These are phyloP conservation scores for Myrmecophaga tridactyla DNA, from an alignment of 2,113 vertebrate genomes.

Conservation along the genomic window DNA sequence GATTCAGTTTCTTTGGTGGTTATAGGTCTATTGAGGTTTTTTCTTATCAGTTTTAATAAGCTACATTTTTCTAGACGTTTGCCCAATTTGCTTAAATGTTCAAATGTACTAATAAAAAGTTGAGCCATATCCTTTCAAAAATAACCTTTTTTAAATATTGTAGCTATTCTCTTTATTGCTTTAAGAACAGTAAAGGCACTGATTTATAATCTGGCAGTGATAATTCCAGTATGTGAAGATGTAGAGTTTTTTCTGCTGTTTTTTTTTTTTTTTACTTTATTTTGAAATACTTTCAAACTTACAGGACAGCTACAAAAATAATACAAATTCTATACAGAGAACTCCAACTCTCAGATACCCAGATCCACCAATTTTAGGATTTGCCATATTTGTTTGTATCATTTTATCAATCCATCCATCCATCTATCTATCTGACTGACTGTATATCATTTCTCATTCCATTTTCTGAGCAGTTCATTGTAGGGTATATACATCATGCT, in stretches of 20 bases:
- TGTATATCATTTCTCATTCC: too few species aligned
- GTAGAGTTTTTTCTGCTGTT: neutral
- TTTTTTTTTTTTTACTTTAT: too few species aligned
- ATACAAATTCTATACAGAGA: too few species aligned
- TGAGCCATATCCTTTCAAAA: neutral
- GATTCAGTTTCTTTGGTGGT: neutral
- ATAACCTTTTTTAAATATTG: neutral
- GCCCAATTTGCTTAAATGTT: slow-evolving; percentile 1
- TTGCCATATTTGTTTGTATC: neutral
- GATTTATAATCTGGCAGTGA: neutral
- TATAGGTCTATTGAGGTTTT: too few species aligned
- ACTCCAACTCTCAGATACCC: too few species aligned
- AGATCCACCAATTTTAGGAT: too few species aligned
- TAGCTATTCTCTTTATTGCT: neutral
- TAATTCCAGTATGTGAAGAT: neutral
- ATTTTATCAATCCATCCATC: neutral
- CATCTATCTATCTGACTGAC: too few species aligned
- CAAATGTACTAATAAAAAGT: neutral
- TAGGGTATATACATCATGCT: too few species aligned
- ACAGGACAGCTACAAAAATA: too few species aligned
- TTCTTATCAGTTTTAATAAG: too few species aligned
- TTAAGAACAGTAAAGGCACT: neutral
- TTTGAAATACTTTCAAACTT: too few species aligned
- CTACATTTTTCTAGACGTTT: neutral
- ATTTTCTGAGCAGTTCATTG: too few species aligned